Evolutionary conservation across 2,113 vertebrate genomes (phyloP).

Genomic region (Rhagologus leucostigma): DNA sequence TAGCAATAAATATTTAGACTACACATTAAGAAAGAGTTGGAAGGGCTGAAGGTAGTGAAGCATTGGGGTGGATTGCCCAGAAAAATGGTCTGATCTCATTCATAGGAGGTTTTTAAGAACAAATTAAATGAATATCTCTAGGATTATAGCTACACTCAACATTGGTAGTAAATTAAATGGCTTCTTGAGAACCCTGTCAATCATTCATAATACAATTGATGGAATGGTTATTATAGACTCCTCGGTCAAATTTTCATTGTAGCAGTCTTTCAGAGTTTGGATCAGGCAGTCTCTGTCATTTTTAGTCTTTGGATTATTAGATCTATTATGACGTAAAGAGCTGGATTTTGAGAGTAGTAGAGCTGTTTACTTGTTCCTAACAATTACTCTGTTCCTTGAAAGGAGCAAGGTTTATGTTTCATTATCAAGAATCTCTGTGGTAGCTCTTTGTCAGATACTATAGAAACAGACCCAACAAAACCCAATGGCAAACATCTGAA

Average conservation of each 20-base stretch:
- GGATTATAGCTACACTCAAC: neutral
- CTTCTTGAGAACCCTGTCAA: neutral
- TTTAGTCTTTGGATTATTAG: neutral
- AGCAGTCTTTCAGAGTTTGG: neutral
- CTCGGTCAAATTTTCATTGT: neutral
- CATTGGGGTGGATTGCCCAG: neutral
- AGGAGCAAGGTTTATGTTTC: neutral
- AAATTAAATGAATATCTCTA: neutral
- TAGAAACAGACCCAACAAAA: neutral
- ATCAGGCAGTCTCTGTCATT: neutral
- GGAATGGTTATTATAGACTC: neutral
- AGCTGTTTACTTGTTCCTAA: neutral
- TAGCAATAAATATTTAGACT: neutral
- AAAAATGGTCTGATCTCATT: neutral
- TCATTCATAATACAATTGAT: neutral
- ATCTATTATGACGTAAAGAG: neutral
- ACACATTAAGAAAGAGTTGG: neutral
- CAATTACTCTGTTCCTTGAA: neutral
- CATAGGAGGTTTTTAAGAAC: neutral
- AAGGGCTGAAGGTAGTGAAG: neutral
- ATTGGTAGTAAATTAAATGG: neutral
- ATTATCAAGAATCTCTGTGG: neutral
- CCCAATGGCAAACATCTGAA: fast-evolving
- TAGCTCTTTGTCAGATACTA: neutral
- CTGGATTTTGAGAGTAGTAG: neutral